Conservation (phyloP, 2,797 vertebrate genomes). For the Diceros bicornis region DNA sequence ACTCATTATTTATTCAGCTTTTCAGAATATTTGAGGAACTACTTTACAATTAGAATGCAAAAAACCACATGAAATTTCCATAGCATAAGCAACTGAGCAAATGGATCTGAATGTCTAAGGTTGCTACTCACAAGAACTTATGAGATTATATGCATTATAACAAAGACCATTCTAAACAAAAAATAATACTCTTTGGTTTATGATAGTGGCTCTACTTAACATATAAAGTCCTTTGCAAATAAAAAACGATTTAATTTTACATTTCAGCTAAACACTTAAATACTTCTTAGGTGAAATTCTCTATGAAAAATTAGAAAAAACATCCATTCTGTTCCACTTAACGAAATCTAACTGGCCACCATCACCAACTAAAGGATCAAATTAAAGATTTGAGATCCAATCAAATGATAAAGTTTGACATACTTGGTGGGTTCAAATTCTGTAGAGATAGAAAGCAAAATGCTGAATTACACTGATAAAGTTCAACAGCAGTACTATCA, state of each 20-base stretch:
- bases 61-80: constrained; percentile 34
- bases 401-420: constrained; percentile 8
- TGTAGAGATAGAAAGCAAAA: constrained; percentile 30
- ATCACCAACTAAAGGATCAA: constrained; percentile 61
- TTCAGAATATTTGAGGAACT: constrained; percentile 25
- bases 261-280: constrained; percentile 11
- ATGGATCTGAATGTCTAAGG: constrained; percentile 6
- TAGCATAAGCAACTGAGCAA: constrained; percentile 45
- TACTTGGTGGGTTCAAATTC: constrained; percentile 24
- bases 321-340: neutral
- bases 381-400: constrained; percentile 56
- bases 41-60: constrained; percentile 27
- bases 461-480: neutral
- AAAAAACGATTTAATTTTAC: constrained; percentile 39
- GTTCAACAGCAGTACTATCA: neutral
- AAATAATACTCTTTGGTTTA: neutral
- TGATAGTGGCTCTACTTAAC: constrained; percentile 53
- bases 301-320: constrained; percentile 46
- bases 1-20: neutral
- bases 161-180: constrained; percentile 58
- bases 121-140: neutral
- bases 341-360: neutral
- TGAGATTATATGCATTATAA: constrained; percentile 28
- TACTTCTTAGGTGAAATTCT: constrained; percentile 2
- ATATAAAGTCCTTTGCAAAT: constrained; percentile 18